phyloP scores from a whole-genome alignment of 2,113 vertebrate genomes.

The Salvelinus sp. region DNA sequence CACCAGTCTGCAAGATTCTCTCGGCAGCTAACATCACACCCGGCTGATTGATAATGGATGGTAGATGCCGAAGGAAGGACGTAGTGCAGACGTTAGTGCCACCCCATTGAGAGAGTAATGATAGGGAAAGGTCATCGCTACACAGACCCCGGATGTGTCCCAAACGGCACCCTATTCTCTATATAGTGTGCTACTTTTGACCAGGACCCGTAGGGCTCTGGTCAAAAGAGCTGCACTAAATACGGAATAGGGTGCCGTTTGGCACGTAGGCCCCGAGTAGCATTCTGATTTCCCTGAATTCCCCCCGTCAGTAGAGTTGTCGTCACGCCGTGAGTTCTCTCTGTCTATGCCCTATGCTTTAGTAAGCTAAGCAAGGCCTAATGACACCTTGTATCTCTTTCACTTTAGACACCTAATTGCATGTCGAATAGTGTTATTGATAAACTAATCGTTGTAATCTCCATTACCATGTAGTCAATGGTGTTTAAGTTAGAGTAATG shows the following conservation, averaged over 20 bases:
- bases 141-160: neutral
- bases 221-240: no score
- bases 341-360: no score
- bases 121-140: conserved; percentile 19
- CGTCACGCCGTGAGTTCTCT: no score
- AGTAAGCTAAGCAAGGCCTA: no score
- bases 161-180: no score
- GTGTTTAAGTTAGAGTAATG: no score
- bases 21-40: neutral
- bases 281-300: no score
- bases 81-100: conserved; percentile 41
- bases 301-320: neutral
- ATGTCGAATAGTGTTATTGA: neutral
- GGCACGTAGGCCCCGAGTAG: neutral
- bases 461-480: neutral
- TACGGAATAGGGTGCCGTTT: no score
- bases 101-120: conserved; percentile 40
- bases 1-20: conserved; percentile 20
- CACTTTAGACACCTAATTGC: no score
- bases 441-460: neutral
- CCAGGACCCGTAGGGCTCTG: no score
- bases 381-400: no score
- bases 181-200: no score
- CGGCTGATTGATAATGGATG: conserved; percentile 30
- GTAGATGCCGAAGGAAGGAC: conserved; percentile 34